Conservation (phyloP, 1,140 invertebrate species). For the Ceratitis capitata region DNA sequence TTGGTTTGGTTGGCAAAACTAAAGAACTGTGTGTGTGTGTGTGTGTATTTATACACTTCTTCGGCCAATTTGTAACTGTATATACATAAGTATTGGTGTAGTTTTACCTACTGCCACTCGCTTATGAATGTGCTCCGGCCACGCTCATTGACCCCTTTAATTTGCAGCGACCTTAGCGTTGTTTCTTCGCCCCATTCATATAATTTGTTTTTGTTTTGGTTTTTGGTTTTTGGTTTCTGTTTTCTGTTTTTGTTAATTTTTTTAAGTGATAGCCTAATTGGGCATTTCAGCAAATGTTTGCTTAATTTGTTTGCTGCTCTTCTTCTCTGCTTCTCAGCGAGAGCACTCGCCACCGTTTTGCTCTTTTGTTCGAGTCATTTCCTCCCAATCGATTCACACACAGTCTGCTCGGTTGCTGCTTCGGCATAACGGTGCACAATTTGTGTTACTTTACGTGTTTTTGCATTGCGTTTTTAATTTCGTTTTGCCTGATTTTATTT, state of each 20-base stretch:
- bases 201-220: not conserved
- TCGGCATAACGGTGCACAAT: not conserved
- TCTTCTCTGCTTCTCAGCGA: not conserved
- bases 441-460: not conserved
- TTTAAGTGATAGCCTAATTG: constrained; percentile 37
- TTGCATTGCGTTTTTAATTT: not conserved
- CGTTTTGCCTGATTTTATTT: not conserved
- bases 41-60: no score
- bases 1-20: not conserved
- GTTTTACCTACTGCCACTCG: not conserved
- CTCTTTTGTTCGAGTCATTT: not conserved
- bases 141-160: constrained; percentile 32
- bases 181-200: not conserved
- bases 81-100: no score
- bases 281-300: constrained; percentile 33
- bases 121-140: not conserved
- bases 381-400: not conserved
- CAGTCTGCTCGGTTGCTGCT: not conserved
- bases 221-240: not conserved
- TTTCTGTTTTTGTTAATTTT: constrained; percentile 9
- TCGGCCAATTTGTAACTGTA: no score
- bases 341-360: not conserved
- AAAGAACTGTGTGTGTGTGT: no score
- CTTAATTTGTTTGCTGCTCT: constrained; percentile 7
- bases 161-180: not conserved